A percentile compares a stretch with the other conserved stretches of the same genome.
Evolutionary conservation across 1,140 invertebrate species (phyloP).

Genomic region (Drosophila ercepeae): DNA sequence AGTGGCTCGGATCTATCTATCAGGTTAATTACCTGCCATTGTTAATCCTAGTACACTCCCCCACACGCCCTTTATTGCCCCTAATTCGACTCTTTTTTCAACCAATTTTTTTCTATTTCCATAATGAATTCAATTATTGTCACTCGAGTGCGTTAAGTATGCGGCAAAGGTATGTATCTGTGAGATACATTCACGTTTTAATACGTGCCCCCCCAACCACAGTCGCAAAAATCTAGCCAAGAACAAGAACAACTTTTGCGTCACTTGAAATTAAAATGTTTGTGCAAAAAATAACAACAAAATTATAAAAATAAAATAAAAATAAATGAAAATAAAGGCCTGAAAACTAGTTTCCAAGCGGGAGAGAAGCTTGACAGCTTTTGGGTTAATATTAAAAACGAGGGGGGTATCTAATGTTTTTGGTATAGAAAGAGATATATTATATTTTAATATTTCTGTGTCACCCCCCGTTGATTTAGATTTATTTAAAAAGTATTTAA

Average conservation of each 20-base stretch:
- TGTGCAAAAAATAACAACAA: slow-evolving; percentile 49
- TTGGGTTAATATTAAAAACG: not conserved
- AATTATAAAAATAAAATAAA: slow-evolving; percentile 28
- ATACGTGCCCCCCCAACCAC: slow-evolving; percentile 42
- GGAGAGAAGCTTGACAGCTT: too few relatives aligned
- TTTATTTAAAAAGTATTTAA: slow-evolving; percentile 20
- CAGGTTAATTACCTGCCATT: slow-evolving; percentile 79
- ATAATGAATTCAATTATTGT: slow-evolving; percentile 83
- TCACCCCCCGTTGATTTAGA: not conserved
- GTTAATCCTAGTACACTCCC: slow-evolving; percentile 70
- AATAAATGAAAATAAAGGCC: slow-evolving; percentile 36
- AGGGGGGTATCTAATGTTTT: not conserved
- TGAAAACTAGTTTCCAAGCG: slow-evolving; percentile 64
- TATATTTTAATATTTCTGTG: too few relatives aligned
- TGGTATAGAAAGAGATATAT: not conserved
- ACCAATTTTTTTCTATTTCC: slow-evolving; percentile 41
- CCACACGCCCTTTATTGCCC: slow-evolving; percentile 8
- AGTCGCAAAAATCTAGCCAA: slow-evolving; percentile 26
- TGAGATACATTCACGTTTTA: slow-evolving; percentile 43
- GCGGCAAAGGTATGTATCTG: slow-evolving; percentile 66
- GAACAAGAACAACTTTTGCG: slow-evolving; percentile 63
- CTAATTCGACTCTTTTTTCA: slow-evolving; percentile 44
- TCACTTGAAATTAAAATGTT: slow-evolving; percentile 76
- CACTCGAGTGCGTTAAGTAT: slow-evolving; percentile 81
- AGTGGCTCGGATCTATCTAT: slow-evolving; percentile 61